Base-by-base conservation (phyloP, 2,797 vertebrate genomes). In the Chiroxiphia lanceolata region DNA sequence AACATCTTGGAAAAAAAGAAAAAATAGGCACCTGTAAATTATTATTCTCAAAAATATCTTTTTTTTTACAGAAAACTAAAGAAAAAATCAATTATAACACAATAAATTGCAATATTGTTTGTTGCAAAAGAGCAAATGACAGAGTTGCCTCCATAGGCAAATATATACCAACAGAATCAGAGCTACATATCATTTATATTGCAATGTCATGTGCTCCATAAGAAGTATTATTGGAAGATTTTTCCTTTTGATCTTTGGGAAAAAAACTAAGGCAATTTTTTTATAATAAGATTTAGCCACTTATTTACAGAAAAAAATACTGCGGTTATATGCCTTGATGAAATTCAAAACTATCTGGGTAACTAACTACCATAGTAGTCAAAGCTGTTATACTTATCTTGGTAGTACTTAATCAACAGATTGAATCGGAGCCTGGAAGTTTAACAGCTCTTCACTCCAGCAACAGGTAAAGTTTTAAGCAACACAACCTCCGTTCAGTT, bases 81-180 rank as follows among this genome's bases (percentile, higher is more conserved):
- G 64, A 59, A 85, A 93, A 95, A 86, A 50, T 22, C 13, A 89
- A 72, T 78, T 65, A 71, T 81, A 84, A 91, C 60, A 27, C 86
- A 94, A 97, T 98, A 98, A 94, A 92, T 83, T 51, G 57, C 26
- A 87, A 82, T 74, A 20, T 15, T 87, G 89, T 84, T 77, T 69
- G 40, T 76, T 94, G 63, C 33, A 96, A 96, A 78, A 65, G 61
- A 87, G 51, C 20, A 93, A 85, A 84, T 83, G 82, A 89, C 74
- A 85, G 63, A 93, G 13, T 64, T 78, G 36, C 47, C 36, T 97
- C 69, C 82, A 56, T 64, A 90, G 79, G 57, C n/a, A 86, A 15
- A 44, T 93, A 79, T 92, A 79, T 89, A 72, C 57, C 15, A 81
- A 78, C 27, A 53, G 34, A 69, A 56, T 44, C 31, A 20, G n/a